Base-by-base conservation (phyloP, 2,797 vertebrate genomes). In the Syndactyla subalaris region DNA sequence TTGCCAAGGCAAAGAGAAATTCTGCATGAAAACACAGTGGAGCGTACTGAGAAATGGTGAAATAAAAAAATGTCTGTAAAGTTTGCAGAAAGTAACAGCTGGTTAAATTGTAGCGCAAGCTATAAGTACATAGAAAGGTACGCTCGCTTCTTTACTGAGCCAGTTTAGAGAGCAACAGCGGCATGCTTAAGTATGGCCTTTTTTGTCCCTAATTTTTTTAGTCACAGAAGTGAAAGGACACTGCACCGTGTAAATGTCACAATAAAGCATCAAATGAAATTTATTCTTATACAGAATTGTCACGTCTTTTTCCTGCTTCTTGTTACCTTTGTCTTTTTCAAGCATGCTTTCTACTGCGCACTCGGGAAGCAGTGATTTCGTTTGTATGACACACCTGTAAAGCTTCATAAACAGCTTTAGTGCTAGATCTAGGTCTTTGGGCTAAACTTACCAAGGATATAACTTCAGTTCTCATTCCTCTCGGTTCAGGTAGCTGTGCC, bases 271-370 rank as follows among this genome's bases (percentile, higher is more conserved):
- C 41, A 68, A 65, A 57, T 61, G 77, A 89, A 91, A 54, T 15
- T 8, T 67, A 72, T 13, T 23, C 27, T 34, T 27, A 3, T 5
- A n/a, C 72, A 39, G 54, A 76, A 54, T 57, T 61, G 46, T 26
- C 15, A 13, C 34, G 4, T 77, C 12, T 67, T 41, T 38, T n/a
- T 41, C 36, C 52, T 48, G 32, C 10, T 82, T 67, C 27, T 71
- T 63, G 38, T 51, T 19, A 14, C 39, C 45, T 71, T 71, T 45
- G 26, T 49, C 36, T 80, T 29, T 72, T 68, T 29, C 26, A 49
- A 30, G 6, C 58, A 0, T 9, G 10, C 13, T 59, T 80, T 83
- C 57, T 41, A 1, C 27, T 9, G 12, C 5, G 26, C 4, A 0
- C 57, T n/a, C 41, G 4, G 61, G 38, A 48, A 48, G 77, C 17